Conservation (phyloP, 2,113 vertebrate species). For the Mungos mungo region DNA sequence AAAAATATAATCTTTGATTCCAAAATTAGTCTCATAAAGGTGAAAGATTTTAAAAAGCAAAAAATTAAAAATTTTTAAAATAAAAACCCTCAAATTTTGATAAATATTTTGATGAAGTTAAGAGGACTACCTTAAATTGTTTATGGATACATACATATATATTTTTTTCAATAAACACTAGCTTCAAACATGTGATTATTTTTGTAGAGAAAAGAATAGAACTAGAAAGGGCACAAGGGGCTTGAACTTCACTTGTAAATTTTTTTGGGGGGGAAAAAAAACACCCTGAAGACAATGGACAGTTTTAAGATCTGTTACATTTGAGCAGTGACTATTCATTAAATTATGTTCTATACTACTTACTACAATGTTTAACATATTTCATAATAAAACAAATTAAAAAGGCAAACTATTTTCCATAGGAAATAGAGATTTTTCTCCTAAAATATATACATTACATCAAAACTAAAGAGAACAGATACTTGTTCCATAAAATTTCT, state of each 20-base stretch:
- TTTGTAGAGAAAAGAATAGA: background rate
- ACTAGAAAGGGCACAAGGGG: background rate
- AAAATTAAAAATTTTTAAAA: constrained; percentile 2
- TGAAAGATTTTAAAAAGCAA: constrained; percentile 30
- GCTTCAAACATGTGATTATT: background rate
- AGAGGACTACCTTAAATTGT: background rate
- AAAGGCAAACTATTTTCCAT: background rate
- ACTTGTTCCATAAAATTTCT: background rate
- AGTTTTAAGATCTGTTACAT: constrained; percentile 11
- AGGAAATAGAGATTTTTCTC: background rate
- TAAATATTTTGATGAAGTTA: constrained; percentile 37
- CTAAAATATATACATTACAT: background rate
- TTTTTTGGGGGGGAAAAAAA: background rate
- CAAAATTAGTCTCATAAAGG: constrained; percentile 8
- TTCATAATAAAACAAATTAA: constrained; percentile 32
- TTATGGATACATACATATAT: background rate
- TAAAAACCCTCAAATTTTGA: background rate
- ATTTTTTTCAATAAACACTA: background rate
- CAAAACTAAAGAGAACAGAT: background rate
- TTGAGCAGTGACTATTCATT: background rate
- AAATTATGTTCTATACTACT: background rate
- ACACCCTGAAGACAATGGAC: background rate
- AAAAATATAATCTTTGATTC: constrained; percentile 18
- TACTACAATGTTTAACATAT: background rate
- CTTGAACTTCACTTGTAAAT: background rate